phyloP scores from a whole-genome alignment of 37 sponge, comb jelly and placozoan species.

The Halichondria panicea region DNA sequence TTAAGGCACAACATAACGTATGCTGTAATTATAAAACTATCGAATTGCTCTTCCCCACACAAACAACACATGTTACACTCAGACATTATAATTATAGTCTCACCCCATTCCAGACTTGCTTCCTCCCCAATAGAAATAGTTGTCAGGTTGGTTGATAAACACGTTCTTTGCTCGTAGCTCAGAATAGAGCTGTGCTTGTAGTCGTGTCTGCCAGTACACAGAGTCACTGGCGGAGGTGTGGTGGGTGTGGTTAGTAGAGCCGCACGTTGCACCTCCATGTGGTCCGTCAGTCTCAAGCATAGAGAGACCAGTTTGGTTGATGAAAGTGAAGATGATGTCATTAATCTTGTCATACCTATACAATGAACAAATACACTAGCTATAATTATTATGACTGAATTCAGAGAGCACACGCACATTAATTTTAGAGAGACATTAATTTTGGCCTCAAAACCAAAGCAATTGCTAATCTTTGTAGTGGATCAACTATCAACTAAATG shows the following conservation, averaged over 20 bases:
- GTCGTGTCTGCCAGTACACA: slow-evolving; percentile 52
- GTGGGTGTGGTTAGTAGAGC: slow-evolving; percentile 44
- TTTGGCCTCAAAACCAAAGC: too few species aligned
- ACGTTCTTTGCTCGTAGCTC: slow-evolving; percentile 41
- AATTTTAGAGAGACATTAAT: too few species aligned
- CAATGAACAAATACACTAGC: neutral
- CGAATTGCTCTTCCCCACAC: slow-evolving; percentile 57
- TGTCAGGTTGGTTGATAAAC: slow-evolving; percentile 60
- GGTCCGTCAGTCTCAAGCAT: slow-evolving; percentile 71
- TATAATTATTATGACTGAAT: too few species aligned
- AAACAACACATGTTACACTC: too few species aligned
- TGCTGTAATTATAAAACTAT: too few species aligned
- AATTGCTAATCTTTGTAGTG: too few species aligned
- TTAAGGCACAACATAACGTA: too few species aligned
- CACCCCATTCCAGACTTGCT: slow-evolving; percentile 57
- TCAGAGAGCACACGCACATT: too few species aligned
- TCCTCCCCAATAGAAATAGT: slow-evolving; percentile 60
- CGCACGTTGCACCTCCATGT: slow-evolving; percentile 49
- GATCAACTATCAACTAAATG: too few species aligned
- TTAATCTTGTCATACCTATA: slow-evolving; percentile 52
- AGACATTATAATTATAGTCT: too few species aligned
- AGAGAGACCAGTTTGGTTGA: slow-evolving; percentile 34
- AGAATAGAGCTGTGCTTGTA: slow-evolving; percentile 49
- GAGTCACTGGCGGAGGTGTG: slow-evolving; percentile 35
- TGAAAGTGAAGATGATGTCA: slow-evolving; percentile 28